phyloP scores from a whole-genome alignment of 2,888 invertebrate genomes.

The Drosophila borborema region DNA sequence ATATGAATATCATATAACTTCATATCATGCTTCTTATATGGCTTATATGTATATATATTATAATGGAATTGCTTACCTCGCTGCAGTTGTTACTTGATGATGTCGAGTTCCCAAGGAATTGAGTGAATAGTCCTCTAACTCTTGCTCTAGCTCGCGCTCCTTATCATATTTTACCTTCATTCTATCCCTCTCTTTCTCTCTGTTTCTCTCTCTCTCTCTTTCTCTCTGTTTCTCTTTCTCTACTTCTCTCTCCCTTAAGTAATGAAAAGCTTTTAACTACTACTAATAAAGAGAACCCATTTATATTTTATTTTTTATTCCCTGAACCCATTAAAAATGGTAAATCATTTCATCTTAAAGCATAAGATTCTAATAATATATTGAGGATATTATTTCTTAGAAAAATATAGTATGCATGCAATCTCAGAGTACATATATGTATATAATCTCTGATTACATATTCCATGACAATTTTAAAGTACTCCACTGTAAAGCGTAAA shows the following conservation, averaged over 20 bases:
- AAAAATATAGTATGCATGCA: not conserved
- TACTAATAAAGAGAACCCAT: not conserved
- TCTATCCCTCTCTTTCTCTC: too few species aligned
- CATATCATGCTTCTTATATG: conserved; percentile 7
- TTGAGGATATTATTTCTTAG: too few species aligned
- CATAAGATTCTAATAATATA: too few species aligned
- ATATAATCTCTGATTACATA: not conserved
- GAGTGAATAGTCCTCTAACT: not conserved
- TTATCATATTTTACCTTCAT: not conserved
- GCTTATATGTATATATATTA: not conserved
- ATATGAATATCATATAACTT: conserved; percentile 48
- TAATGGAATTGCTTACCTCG: conserved; percentile 59
- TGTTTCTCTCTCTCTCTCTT: not conserved
- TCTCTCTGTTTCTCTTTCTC: not conserved
- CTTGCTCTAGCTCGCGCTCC: not conserved
- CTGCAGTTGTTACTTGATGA: conserved; percentile 55
- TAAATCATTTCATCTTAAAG: too few species aligned
- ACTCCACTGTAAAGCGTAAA: not conserved
- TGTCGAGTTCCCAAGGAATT: conserved; percentile 1
- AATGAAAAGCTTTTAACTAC: not conserved
- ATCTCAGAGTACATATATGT: not conserved
- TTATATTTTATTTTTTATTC: too few species aligned
- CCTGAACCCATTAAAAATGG: too few species aligned
- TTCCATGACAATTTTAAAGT: not conserved
- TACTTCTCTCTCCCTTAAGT: not conserved